A percentile compares a stretch with the other conserved stretches of the same genome.
Conservation (phyloP, 2,797 vertebrate species). For the Synaphobranchus kaupii region DNA sequence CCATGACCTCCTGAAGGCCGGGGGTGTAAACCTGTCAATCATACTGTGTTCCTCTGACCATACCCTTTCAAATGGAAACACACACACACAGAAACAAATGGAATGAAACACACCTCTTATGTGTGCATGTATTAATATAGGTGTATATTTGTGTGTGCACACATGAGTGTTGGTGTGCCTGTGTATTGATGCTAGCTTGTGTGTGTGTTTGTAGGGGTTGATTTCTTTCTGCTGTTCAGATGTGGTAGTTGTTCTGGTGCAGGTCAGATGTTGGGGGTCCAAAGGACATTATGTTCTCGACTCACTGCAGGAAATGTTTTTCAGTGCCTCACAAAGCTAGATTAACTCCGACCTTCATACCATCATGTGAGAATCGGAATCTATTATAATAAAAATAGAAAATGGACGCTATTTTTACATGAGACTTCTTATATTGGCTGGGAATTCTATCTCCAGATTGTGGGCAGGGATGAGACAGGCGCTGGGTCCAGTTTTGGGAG, state of each 20-base stretch:
- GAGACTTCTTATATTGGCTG: conserved; percentile 36
- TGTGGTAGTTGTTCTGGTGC: background rate
- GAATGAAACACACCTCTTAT: background rate
- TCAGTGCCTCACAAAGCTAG: conserved; percentile 27
- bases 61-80: conserved; percentile 29
- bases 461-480: conserved; percentile 44
- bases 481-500: conserved; percentile 47
- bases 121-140: background rate
- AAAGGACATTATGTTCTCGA: background rate
- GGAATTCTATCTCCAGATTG: conserved; percentile 56
- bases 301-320: background rate
- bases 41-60: conserved; percentile 30
- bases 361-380: conserved; percentile 61
- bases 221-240: background rate
- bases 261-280: background rate
- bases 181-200: background rate
- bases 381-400: conserved; percentile 68
- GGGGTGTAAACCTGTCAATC: conserved; percentile 37
- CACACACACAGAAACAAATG: conserved; percentile 16
- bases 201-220: background rate
- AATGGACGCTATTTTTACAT: conserved; percentile 65
- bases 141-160: background rate
- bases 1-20: conserved; percentile 45
- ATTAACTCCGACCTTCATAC: conserved; percentile 26
- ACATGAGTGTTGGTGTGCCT: background rate